Evolutionary conservation across 2,888 invertebrate genomes (phyloP).

Genomic region (Sinodicranocentrus sp.): DNA sequence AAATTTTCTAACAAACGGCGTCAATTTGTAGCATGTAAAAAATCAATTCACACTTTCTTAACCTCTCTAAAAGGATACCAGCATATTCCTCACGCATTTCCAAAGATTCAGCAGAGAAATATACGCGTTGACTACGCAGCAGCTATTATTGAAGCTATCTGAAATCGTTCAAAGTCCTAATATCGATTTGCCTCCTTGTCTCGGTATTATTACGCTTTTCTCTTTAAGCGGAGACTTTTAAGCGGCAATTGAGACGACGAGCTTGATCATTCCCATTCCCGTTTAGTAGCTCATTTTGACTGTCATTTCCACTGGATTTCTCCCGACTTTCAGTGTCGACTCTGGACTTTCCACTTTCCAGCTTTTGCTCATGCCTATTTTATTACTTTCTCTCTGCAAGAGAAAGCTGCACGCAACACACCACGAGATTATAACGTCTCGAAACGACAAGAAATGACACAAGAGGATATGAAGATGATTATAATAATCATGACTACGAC

Average conservation of each 20-base stretch:
- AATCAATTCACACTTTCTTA: too few relatives aligned
- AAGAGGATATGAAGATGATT: constrained; percentile 21
- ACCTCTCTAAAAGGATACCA: too few relatives aligned
- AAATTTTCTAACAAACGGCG: too few relatives aligned
- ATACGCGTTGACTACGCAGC: too few relatives aligned
- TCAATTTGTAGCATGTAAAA: too few relatives aligned
- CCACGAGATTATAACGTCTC: too few relatives aligned
- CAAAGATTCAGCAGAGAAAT: too few relatives aligned
- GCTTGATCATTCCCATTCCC: constrained; percentile 31
- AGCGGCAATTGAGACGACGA: constrained; percentile 23
- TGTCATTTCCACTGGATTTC: constrained; percentile 45
- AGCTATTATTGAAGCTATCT: too few relatives aligned
- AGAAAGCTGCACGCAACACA: too few relatives aligned
- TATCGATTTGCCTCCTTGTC: not conserved
- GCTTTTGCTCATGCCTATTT: not conserved
- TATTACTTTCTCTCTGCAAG: not conserved
- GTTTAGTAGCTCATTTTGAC: constrained; percentile 36
- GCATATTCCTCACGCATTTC: too few relatives aligned
- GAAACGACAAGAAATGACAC: not conserved
- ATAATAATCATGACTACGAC: constrained; percentile 40
- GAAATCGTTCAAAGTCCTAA: not conserved
- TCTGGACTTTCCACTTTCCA: not conserved
- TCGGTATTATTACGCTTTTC: not conserved
- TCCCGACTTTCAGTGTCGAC: not conserved
- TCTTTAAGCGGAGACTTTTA: not conserved